Evolutionary conservation across 2,113 vertebrate genomes (phyloP).

Genomic region (Sphaerodactylus townsendi): DNA sequence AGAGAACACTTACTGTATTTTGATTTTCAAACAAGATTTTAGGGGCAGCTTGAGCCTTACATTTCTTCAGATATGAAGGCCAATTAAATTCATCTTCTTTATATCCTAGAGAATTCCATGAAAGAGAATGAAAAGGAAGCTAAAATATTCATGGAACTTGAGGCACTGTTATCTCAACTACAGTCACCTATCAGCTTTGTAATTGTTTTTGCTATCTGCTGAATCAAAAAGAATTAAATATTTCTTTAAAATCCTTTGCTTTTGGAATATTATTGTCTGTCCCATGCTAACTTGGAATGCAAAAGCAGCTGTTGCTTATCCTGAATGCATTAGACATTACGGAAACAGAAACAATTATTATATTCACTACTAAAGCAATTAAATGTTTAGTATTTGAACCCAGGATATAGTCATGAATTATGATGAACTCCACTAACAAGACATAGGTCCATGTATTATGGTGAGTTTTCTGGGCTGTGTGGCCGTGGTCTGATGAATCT

Average conservation of each 20-base stretch:
- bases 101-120: constrained; percentile 70
- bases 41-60: constrained; percentile 85
- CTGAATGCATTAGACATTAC: neutral
- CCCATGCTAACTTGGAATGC: neutral
- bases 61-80: constrained; percentile 82
- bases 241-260: neutral
- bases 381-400: neutral
- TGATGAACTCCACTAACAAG: neutral
- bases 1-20: constrained; percentile 78
- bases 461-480: too few relatives aligned
- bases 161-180: neutral
- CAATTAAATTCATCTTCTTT: constrained; percentile 87
- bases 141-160: neutral
- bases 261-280: neutral
- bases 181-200: neutral
- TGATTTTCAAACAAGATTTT: constrained; percentile 88
- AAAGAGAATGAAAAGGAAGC: constrained; percentile 23
- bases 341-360: neutral
- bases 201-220: constrained; percentile 2
- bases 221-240: constrained; percentile 7
- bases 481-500: too few relatives aligned
- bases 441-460: too few relatives aligned
- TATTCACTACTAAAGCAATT: neutral
- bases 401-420: neutral
- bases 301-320: neutral